Conservation (phyloP, 2,113 vertebrate genomes). For the Herpetotheres cachinnans region DNA sequence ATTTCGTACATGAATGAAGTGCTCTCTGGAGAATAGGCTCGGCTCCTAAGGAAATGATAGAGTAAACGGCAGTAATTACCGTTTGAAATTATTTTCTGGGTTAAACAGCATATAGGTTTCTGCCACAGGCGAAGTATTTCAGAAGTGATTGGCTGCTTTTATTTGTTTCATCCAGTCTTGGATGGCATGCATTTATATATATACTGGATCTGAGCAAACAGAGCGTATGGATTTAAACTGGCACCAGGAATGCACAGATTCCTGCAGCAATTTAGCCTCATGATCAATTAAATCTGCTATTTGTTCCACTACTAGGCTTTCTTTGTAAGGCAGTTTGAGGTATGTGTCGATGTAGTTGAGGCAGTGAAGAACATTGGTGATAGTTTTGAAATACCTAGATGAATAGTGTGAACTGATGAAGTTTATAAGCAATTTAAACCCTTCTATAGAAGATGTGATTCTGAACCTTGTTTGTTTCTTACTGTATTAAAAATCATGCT, state of each 20-base stretch:
- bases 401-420: background rate
- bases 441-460: background rate
- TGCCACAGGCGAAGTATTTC: background rate
- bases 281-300: background rate
- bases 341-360: accelerated
- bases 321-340: background rate
- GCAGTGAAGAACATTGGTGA: background rate
- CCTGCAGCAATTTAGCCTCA: background rate
- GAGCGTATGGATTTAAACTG: background rate
- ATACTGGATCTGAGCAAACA: background rate
- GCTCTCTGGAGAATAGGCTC: background rate
- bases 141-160: background rate
- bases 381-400: background rate
- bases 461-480: background rate
- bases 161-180: background rate
- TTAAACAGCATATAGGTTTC: background rate
- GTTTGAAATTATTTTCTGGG: background rate
- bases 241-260: background rate
- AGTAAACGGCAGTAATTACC: background rate
- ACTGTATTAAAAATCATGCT: background rate
- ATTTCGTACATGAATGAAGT: background rate
- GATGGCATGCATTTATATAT: accelerated
- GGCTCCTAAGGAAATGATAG: background rate
- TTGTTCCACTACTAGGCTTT: background rate
- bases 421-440: background rate